Evolutionary conservation across 30 jellyfish, hydroid and myxozoan species (phyloP).

Genomic region (Aurelia aurita): DNA sequence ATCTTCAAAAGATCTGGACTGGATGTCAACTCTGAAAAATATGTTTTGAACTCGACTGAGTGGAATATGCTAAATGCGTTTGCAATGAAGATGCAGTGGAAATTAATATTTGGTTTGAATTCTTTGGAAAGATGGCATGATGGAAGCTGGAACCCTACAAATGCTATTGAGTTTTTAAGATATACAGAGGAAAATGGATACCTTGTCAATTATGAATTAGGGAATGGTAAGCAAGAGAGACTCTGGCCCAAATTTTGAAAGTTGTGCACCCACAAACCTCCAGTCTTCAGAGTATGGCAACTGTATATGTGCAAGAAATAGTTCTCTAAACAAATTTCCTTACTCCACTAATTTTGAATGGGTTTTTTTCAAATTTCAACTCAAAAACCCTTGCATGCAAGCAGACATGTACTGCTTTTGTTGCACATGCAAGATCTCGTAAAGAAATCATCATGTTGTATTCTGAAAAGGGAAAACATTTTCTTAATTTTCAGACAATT

Average conservation of each 20-base stretch:
- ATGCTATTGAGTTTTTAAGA: slow-evolving; percentile 70
- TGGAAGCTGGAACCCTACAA: slow-evolving; percentile 90
- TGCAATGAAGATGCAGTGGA: slow-evolving; percentile 73
- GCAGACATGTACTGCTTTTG: neutral
- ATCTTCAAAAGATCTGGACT: slow-evolving; percentile 45
- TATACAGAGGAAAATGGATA: slow-evolving; percentile 67
- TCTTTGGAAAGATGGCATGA: slow-evolving; percentile 60
- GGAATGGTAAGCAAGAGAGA: slow-evolving; percentile 63
- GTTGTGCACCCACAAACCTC: too few relatives aligned
- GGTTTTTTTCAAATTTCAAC: too few relatives aligned
- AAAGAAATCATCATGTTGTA: neutral
- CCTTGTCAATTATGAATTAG: slow-evolving; percentile 79
- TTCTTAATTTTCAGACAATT: neutral
- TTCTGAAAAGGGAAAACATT: neutral
- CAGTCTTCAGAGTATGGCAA: too few relatives aligned
- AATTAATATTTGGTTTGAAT: slow-evolving; percentile 78
- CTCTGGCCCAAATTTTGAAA: too few relatives aligned
- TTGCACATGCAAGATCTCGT: neutral
- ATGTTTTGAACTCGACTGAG: slow-evolving; percentile 62
- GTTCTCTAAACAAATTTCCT: too few relatives aligned
- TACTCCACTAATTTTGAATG: too few relatives aligned
- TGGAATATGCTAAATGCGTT: slow-evolving; percentile 66
- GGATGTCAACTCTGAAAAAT: slow-evolving; percentile 41
- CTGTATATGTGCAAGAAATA: too few relatives aligned
- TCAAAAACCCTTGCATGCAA: neutral